Evolutionary conservation across 2,888 invertebrate genomes (phyloP).

Genomic region (Meloe dianella): DNA sequence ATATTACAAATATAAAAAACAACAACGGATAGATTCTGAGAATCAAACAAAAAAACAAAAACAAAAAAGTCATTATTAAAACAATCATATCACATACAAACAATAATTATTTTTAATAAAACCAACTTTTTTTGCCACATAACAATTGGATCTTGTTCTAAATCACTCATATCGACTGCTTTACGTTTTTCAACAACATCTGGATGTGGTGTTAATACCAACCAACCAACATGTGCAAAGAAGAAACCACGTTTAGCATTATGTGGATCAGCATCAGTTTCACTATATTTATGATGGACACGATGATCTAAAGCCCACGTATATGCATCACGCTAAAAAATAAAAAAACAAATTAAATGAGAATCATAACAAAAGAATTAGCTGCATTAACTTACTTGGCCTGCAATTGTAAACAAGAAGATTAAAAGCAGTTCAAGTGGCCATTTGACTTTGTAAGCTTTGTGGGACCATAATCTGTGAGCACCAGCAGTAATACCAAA

Average conservation of each 20-base stretch:
- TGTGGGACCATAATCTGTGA: conserved; percentile 81
- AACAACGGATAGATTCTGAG: not conserved
- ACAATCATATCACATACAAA: too few species aligned
- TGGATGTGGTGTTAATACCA: conserved; percentile 80
- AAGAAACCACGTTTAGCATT: conserved; percentile 87
- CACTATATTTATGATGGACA: conserved; percentile 89
- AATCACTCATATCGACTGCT: conserved; percentile 82
- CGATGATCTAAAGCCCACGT: conserved; percentile 79
- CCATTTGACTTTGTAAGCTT: conserved; percentile 76
- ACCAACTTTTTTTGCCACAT: not conserved
- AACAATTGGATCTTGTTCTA: conserved; percentile 52
- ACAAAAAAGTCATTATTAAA: too few species aligned
- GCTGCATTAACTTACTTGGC: conserved; percentile 72
- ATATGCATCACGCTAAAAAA: conserved; percentile 1
- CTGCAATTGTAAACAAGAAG: conserved; percentile 77
- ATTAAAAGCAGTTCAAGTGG: conserved; percentile 72
- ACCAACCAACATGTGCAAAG: conserved; percentile 95
- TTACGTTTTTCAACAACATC: conserved; percentile 86
- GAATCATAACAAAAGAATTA: too few species aligned
- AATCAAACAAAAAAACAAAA: too few species aligned
- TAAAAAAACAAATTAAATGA: not conserved
- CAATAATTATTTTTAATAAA: too few species aligned
- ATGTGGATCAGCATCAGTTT: conserved; percentile 90
- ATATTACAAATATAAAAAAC: not conserved
- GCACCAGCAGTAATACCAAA: conserved; percentile 84